These are phyloP conservation scores for Melieria crassipennis DNA, from an alignment of 2,888 invertebrate genomes.

Conservation along the genomic window DNA sequence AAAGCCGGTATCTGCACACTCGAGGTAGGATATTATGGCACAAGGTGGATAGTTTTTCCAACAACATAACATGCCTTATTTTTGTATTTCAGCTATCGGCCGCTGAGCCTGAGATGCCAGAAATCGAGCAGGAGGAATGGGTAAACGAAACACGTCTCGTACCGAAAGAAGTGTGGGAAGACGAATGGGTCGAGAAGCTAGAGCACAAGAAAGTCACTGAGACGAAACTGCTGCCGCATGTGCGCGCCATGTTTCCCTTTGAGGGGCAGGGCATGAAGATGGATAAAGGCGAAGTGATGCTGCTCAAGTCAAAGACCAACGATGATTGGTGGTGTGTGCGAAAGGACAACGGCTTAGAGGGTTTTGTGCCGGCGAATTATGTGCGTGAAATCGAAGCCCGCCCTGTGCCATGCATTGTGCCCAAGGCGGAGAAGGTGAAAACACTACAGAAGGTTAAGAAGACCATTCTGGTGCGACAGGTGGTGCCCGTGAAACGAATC, in stretches of 20 bases:
- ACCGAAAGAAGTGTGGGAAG: constrained; percentile 93
- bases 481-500: constrained; percentile 79
- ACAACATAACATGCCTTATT: not conserved
- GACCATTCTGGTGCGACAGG: constrained; percentile 86
- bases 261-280: constrained; percentile 92
- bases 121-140: constrained; percentile 77
- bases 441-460: constrained; percentile 89
- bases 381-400: constrained; percentile 92
- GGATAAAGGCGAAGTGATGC: constrained; percentile 90
- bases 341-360: constrained; percentile 89
- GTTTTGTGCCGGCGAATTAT: constrained; percentile 98
- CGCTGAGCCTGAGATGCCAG: constrained; percentile 72
- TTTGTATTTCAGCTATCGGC: constrained; percentile 47
- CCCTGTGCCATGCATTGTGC: constrained; percentile 82
- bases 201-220: constrained; percentile 89
- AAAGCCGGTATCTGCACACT: constrained; percentile 76
- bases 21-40: constrained; percentile 47
- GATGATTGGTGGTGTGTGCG: constrained; percentile 99
- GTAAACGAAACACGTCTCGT: constrained; percentile 83
- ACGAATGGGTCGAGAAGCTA: constrained; percentile 85
- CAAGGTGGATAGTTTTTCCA: not conserved
- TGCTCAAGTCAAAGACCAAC: constrained; percentile 93
- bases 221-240: constrained; percentile 88
- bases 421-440: constrained; percentile 85
- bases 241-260: constrained; percentile 87